Conservation (phyloP, 1,140 invertebrate species). For the Fopius arisanus region DNA sequence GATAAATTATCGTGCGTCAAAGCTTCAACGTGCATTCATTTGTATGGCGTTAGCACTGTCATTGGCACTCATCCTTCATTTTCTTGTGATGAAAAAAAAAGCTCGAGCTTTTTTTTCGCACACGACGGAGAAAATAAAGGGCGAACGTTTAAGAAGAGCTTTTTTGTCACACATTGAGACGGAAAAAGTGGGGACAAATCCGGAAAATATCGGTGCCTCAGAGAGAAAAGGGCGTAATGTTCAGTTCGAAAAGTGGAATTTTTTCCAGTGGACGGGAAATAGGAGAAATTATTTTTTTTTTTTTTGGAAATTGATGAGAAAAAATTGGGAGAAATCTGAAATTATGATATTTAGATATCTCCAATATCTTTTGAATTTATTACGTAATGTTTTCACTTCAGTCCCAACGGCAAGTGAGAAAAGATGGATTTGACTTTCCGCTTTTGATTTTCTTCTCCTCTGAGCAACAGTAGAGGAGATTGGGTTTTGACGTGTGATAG, state of each 20-base stretch:
- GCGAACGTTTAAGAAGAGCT: no score
- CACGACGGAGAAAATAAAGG: no score
- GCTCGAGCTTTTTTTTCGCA: no score
- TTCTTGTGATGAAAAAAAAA: conserved; percentile 14
- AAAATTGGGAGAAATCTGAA: not conserved
- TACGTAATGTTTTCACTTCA: not conserved
- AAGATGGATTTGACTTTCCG: not conserved
- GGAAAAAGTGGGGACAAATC: not conserved
- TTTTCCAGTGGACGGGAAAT: no score
- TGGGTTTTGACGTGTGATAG: conserved; percentile 65
- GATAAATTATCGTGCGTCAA: conserved; percentile 60
- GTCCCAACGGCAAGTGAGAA: not conserved
- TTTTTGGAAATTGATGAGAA: no score
- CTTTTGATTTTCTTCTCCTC: not conserved
- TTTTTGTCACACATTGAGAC: no score
- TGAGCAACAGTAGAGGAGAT: conserved; percentile 47
- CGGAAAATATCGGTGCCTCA: no score
- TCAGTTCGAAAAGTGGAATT: no score
- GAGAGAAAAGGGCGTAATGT: no score
- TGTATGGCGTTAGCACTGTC: conserved; percentile 59
- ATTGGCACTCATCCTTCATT: conserved; percentile 59
- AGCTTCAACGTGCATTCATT: conserved; percentile 59
- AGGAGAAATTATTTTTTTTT: no score
- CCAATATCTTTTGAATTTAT: not conserved
- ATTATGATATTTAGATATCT: not conserved